Evolutionary conservation across 2,113 vertebrate species (phyloP).

Genomic region (Collichthys lucidus): DNA sequence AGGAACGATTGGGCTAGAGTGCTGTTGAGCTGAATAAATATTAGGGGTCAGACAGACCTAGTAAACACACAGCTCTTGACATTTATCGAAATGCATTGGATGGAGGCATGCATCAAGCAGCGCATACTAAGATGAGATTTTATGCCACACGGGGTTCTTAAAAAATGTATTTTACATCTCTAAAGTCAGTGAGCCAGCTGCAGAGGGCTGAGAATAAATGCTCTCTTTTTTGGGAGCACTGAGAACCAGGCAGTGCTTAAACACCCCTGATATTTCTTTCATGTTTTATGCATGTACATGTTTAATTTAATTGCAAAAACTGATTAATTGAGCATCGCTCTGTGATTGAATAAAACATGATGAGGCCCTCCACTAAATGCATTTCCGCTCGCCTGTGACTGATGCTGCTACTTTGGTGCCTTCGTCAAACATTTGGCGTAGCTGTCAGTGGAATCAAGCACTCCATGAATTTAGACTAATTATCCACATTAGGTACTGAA

Average conservation of each 20-base stretch:
- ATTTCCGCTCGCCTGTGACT: slow-evolving; percentile 84
- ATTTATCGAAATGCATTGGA: slow-evolving; percentile 74
- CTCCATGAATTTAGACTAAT: slow-evolving; percentile 83
- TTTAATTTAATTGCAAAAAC: slow-evolving; percentile 87
- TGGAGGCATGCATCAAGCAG: slow-evolving; percentile 44
- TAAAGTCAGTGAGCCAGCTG: slow-evolving; percentile 24
- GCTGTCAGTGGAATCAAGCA: slow-evolving; percentile 78
- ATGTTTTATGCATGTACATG: slow-evolving; percentile 85
- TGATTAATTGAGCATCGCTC: slow-evolving; percentile 85
- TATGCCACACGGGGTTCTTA: slow-evolving; percentile 24
- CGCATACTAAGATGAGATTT: slow-evolving; percentile 52
- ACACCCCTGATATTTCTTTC: slow-evolving; percentile 76
- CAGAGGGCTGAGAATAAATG: slow-evolving; percentile 27
- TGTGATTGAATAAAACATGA: slow-evolving; percentile 88
- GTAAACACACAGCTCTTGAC: slow-evolving; percentile 75
- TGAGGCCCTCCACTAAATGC: slow-evolving; percentile 82
- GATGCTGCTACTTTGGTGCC: slow-evolving; percentile 80
- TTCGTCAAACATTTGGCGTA: slow-evolving; percentile 81
- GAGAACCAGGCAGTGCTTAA: slow-evolving; percentile 55
- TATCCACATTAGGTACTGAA: slow-evolving; percentile 81
- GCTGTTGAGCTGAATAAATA: slow-evolving; percentile 77
- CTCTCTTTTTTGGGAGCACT: slow-evolving; percentile 16
- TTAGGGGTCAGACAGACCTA: slow-evolving; percentile 72
- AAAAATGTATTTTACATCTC: slow-evolving; percentile 29
- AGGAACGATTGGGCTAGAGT: slow-evolving; percentile 70